Evolutionary conservation across 2,113 vertebrate species (phyloP), one percentile per base, ranked within the genome.

Genomic region (Callocephalon fimbriatum): DNA sequence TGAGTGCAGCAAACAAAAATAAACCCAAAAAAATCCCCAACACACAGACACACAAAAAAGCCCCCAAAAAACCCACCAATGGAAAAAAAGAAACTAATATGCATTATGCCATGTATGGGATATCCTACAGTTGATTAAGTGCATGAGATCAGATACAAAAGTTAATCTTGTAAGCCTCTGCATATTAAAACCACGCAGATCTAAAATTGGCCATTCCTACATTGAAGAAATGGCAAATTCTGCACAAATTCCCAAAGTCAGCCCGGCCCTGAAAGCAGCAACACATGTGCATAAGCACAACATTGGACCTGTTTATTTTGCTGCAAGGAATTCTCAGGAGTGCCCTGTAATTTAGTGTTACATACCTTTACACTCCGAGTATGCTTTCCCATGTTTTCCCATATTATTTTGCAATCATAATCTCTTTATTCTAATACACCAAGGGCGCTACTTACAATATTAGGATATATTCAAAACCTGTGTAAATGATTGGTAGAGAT

Each of bases 361-460:
- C 19, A 4, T 3, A 62, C 7, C 19, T 29, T 62, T 32, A 62
- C 6, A 18, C 6, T 56, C 10, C 10, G 9, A 22, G 8, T 20
- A 29, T 6, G 8, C 3, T 77, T 82, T 61, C 31, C 44, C 5
- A 2, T 35, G 35, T 58, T 35, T 35, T 35, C 32, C 32, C 21
- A 35, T 23, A 58, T 58, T 58, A 13, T 53, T 72, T 86, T 45
- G 31, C 18, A 59, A 31, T 13, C 9, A 2, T n/a, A 4, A 19
- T 50, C 11, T 20, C 27, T 67, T 67, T 35, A 23, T 73, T 44
- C 12, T 27, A 38, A 50, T 20, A 7, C 0, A 0, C 15, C n/a
- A 68, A 45, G 29, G n/a, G 4, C 6, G 22, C 38, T 29, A 54
- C 1, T 1, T 13, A 23, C 10, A 19, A 3, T 25, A n/a, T 45